phyloP scores from a whole-genome alignment of 2,113 vertebrate species.

The Ailuropoda melanoleuca region DNA sequence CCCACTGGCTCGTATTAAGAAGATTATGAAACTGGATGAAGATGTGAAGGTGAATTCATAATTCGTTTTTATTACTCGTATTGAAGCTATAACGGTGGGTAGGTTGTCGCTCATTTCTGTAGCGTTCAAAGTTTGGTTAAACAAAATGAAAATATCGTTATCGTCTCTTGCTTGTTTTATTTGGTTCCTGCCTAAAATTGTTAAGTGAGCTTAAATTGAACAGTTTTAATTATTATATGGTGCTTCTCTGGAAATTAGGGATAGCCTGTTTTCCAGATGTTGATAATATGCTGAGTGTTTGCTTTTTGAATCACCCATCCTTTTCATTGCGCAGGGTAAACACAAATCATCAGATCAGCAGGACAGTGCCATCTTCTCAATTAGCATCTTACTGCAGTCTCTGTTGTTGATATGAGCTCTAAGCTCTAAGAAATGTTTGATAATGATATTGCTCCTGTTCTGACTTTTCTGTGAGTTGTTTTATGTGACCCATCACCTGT shows the following conservation, averaged over 20 bases:
- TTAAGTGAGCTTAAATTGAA: conserved; percentile 13
- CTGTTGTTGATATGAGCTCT: neutral
- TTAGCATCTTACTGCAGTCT: neutral
- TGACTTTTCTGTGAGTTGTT: conserved; percentile 22
- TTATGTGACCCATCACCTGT: neutral
- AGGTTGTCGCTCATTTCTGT: neutral
- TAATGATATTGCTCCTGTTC: neutral
- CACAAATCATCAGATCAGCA: neutral
- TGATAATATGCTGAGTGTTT: conserved; percentile 12
- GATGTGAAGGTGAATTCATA: conserved; percentile 93
- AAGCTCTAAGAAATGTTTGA: conserved; percentile 16
- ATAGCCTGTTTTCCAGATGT: conserved; percentile 22
- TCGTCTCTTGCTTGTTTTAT: conserved; percentile 8
- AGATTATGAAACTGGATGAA: conserved; percentile 99
- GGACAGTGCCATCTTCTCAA: neutral
- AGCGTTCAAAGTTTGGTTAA: neutral
- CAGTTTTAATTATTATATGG: conserved; percentile 43
- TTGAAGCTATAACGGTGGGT: conserved; percentile 27
- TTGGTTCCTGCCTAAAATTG: conserved; percentile 47
- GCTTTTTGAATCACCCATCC: neutral
- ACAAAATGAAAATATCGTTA: conserved; percentile 25
- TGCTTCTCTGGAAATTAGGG: conserved; percentile 23
- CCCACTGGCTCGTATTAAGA: conserved; percentile 98
- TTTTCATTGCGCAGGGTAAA: neutral
- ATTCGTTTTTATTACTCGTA: neutral